Evolutionary conservation across 2,888 invertebrate species (phyloP).

Genomic region (Drosophila tanythrix): DNA sequence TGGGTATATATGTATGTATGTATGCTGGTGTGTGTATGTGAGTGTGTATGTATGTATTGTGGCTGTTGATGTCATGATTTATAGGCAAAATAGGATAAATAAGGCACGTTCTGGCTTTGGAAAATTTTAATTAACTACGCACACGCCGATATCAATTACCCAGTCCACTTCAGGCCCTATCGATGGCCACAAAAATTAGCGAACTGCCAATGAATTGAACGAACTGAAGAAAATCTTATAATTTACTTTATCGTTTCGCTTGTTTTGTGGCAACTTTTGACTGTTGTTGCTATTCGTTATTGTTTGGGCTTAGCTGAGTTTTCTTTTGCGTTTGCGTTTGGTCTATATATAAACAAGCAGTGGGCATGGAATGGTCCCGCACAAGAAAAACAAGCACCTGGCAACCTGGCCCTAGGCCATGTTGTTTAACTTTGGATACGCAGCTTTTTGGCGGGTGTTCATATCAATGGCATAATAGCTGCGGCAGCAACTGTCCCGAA

Average conservation of each 20-base stretch:
- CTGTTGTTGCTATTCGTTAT: constrained; percentile 54
- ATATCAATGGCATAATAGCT: constrained; percentile 55
- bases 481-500: constrained; percentile 8
- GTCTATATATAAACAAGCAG: constrained; percentile 68
- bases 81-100: constrained; percentile 34
- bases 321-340: constrained; percentile 70
- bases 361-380: constrained; percentile 16
- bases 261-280: constrained; percentile 49
- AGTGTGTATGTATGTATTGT: constrained; percentile 9
- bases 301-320: constrained; percentile 70
- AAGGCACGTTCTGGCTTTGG: constrained; percentile 55
- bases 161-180: constrained; percentile 42
- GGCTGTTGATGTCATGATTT: constrained; percentile 76
- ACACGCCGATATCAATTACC: constrained; percentile 60
- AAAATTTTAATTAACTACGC: constrained; percentile 74
- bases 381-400: constrained; percentile 51
- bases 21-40: neutral
- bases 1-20: constrained; percentile 2
- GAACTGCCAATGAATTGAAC: constrained; percentile 41
- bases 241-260: constrained; percentile 53
- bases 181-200: constrained; percentile 46
- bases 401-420: constrained; percentile 62
- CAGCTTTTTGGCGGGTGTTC: constrained; percentile 59
- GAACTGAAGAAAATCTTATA: constrained; percentile 64
- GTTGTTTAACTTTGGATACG: constrained; percentile 72